These are phyloP conservation scores for Xylota segnis DNA, from an alignment of 2,888 invertebrate species.

Conservation along the genomic window DNA sequence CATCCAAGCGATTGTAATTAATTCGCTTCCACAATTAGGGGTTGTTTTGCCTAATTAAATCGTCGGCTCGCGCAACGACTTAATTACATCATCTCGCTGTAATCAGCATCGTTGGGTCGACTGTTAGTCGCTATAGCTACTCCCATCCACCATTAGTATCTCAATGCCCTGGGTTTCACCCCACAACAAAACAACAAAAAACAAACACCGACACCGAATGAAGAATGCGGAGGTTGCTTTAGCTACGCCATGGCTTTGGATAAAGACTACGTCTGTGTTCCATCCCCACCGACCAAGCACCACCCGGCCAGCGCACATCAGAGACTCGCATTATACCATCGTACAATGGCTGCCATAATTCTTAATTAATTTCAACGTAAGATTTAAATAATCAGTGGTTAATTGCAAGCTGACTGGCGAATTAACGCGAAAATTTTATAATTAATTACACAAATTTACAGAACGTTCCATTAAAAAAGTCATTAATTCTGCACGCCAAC, in stretches of 20 bases:
- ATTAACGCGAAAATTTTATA: slow-evolving; percentile 73
- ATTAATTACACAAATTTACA: slow-evolving; percentile 75
- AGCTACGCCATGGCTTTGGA: slow-evolving; percentile 39
- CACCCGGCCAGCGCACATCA: slow-evolving; percentile 16
- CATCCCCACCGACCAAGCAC: not conserved
- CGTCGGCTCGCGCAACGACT: slow-evolving; percentile 60
- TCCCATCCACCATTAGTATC: slow-evolving; percentile 1
- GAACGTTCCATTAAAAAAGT: slow-evolving; percentile 60
- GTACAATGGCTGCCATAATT: slow-evolving; percentile 66
- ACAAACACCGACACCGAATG: not conserved
- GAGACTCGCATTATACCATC: slow-evolving; percentile 42
- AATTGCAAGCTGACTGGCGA: slow-evolving; percentile 73
- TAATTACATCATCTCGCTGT: slow-evolving; percentile 59
- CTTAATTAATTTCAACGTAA: slow-evolving; percentile 72
- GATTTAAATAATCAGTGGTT: slow-evolving; percentile 75
- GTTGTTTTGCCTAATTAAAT: slow-evolving; percentile 72
- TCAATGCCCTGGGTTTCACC: slow-evolving; percentile 30
- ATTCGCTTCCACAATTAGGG: slow-evolving; percentile 62
- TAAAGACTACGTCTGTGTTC: slow-evolving; percentile 43
- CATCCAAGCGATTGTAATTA: slow-evolving; percentile 62
- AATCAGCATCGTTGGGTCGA: slow-evolving; percentile 44
- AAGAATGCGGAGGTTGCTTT: slow-evolving; percentile 55
- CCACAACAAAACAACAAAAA: slow-evolving; percentile 11
- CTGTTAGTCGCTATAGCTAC: slow-evolving; percentile 16
- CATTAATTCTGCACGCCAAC: slow-evolving; percentile 57